These are phyloP conservation scores for Atopsyche davidsoni DNA, from an alignment of 1,140 invertebrate genomes.

Conservation along the genomic window DNA sequence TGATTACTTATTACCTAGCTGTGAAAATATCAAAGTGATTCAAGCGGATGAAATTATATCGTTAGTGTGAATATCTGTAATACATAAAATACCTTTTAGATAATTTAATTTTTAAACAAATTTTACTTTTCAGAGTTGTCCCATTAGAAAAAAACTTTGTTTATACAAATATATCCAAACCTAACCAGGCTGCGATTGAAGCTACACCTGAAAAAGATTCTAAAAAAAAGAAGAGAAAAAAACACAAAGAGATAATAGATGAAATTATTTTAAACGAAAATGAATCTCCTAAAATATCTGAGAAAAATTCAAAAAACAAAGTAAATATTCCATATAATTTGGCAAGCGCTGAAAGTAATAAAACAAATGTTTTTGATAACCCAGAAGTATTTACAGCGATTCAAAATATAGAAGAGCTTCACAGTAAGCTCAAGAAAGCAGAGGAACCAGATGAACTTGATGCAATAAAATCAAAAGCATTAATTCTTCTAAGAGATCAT, in stretches of 20 bases:
- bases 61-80: slow-evolving; percentile 3
- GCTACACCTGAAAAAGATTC: slow-evolving; percentile 24
- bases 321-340: slow-evolving; percentile 9
- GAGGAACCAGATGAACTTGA: slow-evolving; percentile 18
- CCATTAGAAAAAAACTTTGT: slow-evolving; percentile 16
- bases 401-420: slow-evolving; percentile 24
- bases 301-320: slow-evolving; percentile 14
- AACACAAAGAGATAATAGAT: slow-evolving; percentile 18
- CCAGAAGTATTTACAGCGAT: slow-evolving; percentile 17
- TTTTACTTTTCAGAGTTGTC: slow-evolving; percentile 20
- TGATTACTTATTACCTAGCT: slow-evolving; percentile 18
- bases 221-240: slow-evolving; percentile 29
- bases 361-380: slow-evolving; percentile 12
- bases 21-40: slow-evolving; percentile 13
- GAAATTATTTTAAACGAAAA: slow-evolving; percentile 6
- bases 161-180: slow-evolving; percentile 1
- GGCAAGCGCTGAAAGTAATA: slow-evolving; percentile 3
- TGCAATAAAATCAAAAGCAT: slow-evolving; percentile 22
- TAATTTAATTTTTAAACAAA: slow-evolving; percentile 2
- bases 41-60: slow-evolving; percentile 14
- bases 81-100: not conserved
- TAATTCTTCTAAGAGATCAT: slow-evolving; percentile 20
- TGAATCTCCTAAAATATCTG: not conserved
- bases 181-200: not conserved
- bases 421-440: slow-evolving; percentile 10